These are phyloP conservation scores for Lepidurus couesii DNA, from an alignment of 1,140 invertebrate species.

Conservation along the genomic window DNA sequence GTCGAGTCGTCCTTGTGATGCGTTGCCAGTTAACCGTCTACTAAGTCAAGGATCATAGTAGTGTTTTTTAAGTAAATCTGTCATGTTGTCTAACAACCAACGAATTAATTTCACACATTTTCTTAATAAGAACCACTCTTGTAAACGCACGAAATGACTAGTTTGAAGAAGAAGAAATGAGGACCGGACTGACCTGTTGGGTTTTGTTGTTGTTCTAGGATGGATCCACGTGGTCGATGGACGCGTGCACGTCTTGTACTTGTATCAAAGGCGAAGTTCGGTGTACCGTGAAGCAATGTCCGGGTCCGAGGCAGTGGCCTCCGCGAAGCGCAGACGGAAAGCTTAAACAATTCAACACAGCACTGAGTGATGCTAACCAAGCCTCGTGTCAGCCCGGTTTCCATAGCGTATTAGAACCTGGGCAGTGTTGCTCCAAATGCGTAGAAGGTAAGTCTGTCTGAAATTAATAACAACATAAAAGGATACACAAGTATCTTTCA, in stretches of 20 bases:
- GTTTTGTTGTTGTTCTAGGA: constrained; percentile 51
- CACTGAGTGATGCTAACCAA: constrained; percentile 40
- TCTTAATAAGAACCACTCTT: no score
- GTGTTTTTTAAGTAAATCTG: no score
- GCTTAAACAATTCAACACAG: background rate
- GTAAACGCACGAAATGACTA: no score
- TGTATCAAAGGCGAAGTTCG: constrained; percentile 71
- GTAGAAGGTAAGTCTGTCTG: constrained; percentile 58
- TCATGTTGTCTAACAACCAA: no score
- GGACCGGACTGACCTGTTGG: background rate
- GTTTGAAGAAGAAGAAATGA: background rate
- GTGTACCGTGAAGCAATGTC: constrained; percentile 72
- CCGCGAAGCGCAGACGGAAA: constrained; percentile 6
- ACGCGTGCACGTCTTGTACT: constrained; percentile 75
- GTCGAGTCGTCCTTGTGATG: no score
- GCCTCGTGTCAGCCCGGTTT: constrained; percentile 64
- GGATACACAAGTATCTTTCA: constrained; percentile 2
- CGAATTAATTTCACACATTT: no score
- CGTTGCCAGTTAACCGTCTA: no score
- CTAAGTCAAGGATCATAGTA: no score
- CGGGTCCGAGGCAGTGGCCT: constrained; percentile 35
- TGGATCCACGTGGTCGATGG: constrained; percentile 76
- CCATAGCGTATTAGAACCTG: constrained; percentile 59
- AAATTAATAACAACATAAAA: constrained; percentile 20
- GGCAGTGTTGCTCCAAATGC: constrained; percentile 80